phyloP scores from a whole-genome alignment of 2,797 vertebrate genomes.

The Ciconia nigra region DNA sequence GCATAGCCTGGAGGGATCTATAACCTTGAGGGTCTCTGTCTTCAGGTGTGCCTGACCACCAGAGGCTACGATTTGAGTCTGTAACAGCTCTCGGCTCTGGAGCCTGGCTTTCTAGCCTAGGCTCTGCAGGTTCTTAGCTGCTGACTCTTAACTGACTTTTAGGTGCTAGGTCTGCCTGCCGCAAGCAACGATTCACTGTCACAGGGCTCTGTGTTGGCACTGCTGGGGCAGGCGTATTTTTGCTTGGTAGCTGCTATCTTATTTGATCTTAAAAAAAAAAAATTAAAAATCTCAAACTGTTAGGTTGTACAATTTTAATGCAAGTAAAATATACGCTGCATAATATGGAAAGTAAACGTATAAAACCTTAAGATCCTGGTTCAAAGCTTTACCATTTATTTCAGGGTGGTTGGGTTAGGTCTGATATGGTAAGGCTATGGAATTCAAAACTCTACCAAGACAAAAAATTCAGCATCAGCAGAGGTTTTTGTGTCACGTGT shows the following conservation, averaged over 20 bases:
- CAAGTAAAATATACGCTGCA: not conserved
- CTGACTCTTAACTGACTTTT: not conserved
- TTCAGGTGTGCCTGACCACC: not conserved
- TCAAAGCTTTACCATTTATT: not conserved
- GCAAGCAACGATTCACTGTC: not conserved
- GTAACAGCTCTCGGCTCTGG: not conserved
- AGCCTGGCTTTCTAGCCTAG: not conserved
- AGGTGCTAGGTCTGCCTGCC: not conserved
- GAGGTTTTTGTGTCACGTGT: not conserved
- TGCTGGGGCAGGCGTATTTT: not conserved
- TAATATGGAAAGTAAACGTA: not conserved
- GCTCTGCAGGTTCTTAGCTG: not conserved
- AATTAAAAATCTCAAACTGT: not conserved
- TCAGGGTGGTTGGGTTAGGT: not conserved
- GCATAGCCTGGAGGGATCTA: not conserved
- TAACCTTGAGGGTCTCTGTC: not conserved
- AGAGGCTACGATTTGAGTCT: rapidly evolving
- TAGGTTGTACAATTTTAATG: not conserved
- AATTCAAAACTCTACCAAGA: not conserved
- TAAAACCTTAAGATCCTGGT: not conserved
- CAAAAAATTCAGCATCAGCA: not conserved
- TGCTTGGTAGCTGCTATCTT: not conserved
- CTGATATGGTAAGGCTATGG: not conserved
- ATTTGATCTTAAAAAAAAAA: not conserved
- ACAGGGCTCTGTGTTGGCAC: not conserved